These are phyloP conservation scores for Axea sp. DNA, from an alignment of 2,888 invertebrate genomes.

Conservation along the genomic window DNA sequence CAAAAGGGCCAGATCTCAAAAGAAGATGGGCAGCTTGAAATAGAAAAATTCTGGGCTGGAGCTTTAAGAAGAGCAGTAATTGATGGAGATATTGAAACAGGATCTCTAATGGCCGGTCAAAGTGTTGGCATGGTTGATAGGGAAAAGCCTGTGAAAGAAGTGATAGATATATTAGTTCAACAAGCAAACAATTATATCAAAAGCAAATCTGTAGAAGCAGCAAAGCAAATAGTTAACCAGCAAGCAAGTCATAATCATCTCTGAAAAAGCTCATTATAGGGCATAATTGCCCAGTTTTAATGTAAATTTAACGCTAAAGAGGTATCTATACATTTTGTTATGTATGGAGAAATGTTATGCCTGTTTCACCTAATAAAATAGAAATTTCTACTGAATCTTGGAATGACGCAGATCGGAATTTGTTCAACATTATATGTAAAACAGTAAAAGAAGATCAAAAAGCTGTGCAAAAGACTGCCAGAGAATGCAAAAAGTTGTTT, in stretches of 20 bases:
- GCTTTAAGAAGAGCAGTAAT: slow-evolving; percentile 37
- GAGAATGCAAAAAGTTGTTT: slow-evolving; percentile 37
- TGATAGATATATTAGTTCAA: slow-evolving; percentile 24
- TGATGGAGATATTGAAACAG: slow-evolving; percentile 34
- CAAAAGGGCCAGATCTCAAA: slow-evolving; percentile 31
- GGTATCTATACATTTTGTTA: slow-evolving; percentile 28
- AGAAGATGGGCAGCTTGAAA: slow-evolving; percentile 38
- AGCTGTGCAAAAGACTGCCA: slow-evolving; percentile 11
- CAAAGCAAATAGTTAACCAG: slow-evolving; percentile 17
- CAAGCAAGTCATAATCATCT: slow-evolving; percentile 21
- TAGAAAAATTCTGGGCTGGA: slow-evolving; percentile 36
- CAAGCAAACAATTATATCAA: slow-evolving; percentile 24
- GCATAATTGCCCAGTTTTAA: slow-evolving; percentile 31
- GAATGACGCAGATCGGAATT: slow-evolving; percentile 9
- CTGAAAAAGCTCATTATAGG: slow-evolving; percentile 11
- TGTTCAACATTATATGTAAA: slow-evolving; percentile 19
- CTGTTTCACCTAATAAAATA: too few species aligned
- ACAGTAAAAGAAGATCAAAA: slow-evolving; percentile 16
- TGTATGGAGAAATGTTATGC: slow-evolving; percentile 25
- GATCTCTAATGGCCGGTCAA: slow-evolving; percentile 30
- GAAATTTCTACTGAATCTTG: too few species aligned
- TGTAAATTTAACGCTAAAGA: slow-evolving; percentile 37
- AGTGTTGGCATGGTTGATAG: slow-evolving; percentile 39
- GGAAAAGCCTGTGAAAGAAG: slow-evolving; percentile 38
- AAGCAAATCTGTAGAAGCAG: slow-evolving; percentile 26